phyloP scores from a whole-genome alignment of 2,797 vertebrate genomes.

The Caiman crocodilus region DNA sequence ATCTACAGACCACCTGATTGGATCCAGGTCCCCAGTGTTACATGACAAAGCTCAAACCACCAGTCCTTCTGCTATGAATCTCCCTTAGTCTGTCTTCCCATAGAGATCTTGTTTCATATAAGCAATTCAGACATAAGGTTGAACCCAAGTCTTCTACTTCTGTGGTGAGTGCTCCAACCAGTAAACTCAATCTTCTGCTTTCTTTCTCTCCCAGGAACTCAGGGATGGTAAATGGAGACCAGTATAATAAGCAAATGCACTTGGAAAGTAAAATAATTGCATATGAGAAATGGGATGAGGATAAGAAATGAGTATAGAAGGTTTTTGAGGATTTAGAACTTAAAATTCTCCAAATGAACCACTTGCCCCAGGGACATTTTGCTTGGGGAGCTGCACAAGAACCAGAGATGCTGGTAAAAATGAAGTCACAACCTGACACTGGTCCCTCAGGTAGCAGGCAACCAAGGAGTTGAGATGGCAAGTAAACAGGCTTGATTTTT shows the following conservation, averaged over 20 bases:
- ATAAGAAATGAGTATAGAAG: background rate
- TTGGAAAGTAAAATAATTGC: background rate
- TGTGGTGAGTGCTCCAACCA: too few species aligned
- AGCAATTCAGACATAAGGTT: too few species aligned
- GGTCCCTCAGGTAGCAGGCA: slow-evolving; percentile 27
- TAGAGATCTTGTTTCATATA: too few species aligned
- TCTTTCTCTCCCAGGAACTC: background rate
- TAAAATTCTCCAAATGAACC: too few species aligned
- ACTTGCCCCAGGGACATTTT: too few species aligned
- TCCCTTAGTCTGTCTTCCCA: too few species aligned
- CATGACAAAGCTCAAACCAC: too few species aligned
- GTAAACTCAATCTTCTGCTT: background rate
- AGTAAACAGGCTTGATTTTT: background rate
- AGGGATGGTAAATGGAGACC: background rate
- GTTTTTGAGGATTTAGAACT: too few species aligned
- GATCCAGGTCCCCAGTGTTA: too few species aligned
- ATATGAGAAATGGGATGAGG: background rate
- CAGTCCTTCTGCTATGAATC: too few species aligned
- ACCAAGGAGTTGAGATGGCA: background rate
- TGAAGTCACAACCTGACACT: background rate
- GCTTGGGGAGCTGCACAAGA: background rate
- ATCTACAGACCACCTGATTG: too few species aligned
- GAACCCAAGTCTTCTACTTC: too few species aligned
- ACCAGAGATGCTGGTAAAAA: background rate
- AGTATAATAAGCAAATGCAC: background rate